These are phyloP conservation scores for Bradynema listronoti DNA, from an alignment of 1,140 invertebrate species.

Conservation along the genomic window DNA sequence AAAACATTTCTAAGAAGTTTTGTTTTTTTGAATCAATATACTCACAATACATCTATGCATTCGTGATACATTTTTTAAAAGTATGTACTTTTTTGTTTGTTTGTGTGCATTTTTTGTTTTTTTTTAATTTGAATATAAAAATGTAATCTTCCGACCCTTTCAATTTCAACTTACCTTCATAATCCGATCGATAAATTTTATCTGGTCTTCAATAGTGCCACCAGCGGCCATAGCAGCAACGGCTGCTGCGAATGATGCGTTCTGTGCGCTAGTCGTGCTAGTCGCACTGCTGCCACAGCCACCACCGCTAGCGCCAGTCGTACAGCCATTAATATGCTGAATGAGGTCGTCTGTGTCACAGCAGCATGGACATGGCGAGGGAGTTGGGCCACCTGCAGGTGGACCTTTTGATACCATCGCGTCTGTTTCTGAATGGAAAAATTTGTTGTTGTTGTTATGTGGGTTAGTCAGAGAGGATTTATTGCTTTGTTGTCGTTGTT, in stretches of 20 bases:
- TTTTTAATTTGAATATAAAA: background rate
- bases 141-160: conserved; percentile 4
- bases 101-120: background rate
- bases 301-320: no score
- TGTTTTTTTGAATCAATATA: background rate
- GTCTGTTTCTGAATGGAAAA: no score
- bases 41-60: background rate
- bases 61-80: background rate
- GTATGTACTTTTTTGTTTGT: background rate
- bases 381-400: no score
- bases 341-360: no score
- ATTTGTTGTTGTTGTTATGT: no score
- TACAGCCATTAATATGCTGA: no score
- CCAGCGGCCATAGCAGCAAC: background rate
- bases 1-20: background rate
- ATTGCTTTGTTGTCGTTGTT: no score
- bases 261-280: conserved; percentile 13
- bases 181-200: conserved; percentile 27
- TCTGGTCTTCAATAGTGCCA: conserved; percentile 27
- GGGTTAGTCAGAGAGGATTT: no score
- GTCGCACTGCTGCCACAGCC: conserved; percentile 11
- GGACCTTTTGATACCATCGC: no score
- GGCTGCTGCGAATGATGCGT: conserved; percentile 4
- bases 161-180: conserved; percentile 15
- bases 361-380: no score